Evolutionary conservation across 2,797 vertebrate species (phyloP), one percentile per base, ranked within the genome.

Genomic region (Salarias fasciatus): DNA sequence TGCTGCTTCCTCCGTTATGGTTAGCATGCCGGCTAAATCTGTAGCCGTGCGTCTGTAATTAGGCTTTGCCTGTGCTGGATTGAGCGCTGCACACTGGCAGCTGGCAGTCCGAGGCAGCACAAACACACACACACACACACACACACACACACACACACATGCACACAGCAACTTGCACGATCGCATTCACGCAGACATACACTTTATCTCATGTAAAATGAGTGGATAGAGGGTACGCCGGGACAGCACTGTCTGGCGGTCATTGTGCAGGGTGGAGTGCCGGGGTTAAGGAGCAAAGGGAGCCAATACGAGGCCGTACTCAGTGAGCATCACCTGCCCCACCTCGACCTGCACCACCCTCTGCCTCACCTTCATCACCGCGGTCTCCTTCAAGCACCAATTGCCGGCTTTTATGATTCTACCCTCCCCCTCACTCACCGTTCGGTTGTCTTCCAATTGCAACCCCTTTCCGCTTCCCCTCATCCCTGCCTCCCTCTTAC

Each of bases 21-120:
- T 94, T 94, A 94, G 91, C 93, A 93, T 94, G 88, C 90, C 85
- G 91, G 90, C 92, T 94, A 94, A 93, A 94, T 94, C 87, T 92
- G 93, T 92, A 90, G 90, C 90, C 88, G 70, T 79, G 90, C 85
- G 86, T 87, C 93, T 94, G 92, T 94, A 94, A 94, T 94, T 94
- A 94, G 91, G 92, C 86, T 84, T 84, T 56, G 85, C 87, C 87
- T 88, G 77, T 81, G 84, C 82, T 82, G 87, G 86, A 84, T 84
- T 82, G 86, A 88, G 88, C 87, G 84, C 85, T 86, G 78, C 91
- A 88, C 89, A 89, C 88, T 92, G 92, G 93, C 92, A 93, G 90
- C 91, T 93, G 91, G 91, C 85, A 88, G 87, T 79, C 80, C 52
- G 28, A 59, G 75, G 63, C 75, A 72, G 67, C 57, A 50, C 74